These are phyloP conservation scores for Eristalis arbustorum DNA, from an alignment of 2,888 invertebrate genomes.

Conservation along the genomic window DNA sequence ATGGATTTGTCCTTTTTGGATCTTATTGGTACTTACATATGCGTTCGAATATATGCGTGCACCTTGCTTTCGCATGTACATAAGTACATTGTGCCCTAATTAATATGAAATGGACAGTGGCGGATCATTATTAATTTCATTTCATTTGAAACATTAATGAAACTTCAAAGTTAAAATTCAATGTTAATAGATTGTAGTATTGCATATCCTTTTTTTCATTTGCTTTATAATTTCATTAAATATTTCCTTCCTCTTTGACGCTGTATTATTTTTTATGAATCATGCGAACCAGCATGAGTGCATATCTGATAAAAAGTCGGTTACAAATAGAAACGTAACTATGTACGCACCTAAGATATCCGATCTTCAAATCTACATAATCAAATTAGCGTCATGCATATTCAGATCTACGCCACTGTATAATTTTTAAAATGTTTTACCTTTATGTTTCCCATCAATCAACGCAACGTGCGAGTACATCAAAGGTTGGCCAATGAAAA, in stretches of 20 bases:
- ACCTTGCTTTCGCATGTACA: conserved; percentile 26
- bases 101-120: conserved; percentile 42
- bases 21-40: conserved; percentile 22
- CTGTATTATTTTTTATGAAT: too few species aligned
- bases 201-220: too few species aligned
- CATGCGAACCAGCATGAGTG: too few species aligned
- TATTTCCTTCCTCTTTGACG: too few species aligned
- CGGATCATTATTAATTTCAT: not conserved
- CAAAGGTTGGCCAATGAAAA: conserved; percentile 31
- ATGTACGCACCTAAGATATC: too few species aligned
- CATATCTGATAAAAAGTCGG: too few species aligned
- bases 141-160: not conserved
- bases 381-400: not conserved
- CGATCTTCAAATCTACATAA: too few species aligned
- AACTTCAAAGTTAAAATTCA: too few species aligned
- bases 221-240: too few species aligned
- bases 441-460: conserved; percentile 54
- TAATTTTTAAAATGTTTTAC: not conserved
- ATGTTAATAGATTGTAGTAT: too few species aligned
- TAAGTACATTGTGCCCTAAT: conserved; percentile 56
- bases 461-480: conserved; percentile 42
- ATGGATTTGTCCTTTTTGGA: conserved; percentile 53
- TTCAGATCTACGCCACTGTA: conserved; percentile 36
- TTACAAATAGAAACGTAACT: too few species aligned
- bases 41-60: conserved; percentile 49